A percentile compares a stretch with the other conserved stretches of the same genome.
Conservation (phyloP, 2,113 vertebrate genomes). For the Danio rerio region GRCz12tu NC_133183.1:56465501-56466000, state of each 20-base stretch:
- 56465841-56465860: constrained; percentile 37
- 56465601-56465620: constrained; percentile 29
- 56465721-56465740: constrained; percentile 50
- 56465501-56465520: not conserved
- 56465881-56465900: not conserved
- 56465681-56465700: constrained; percentile 1
- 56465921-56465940: not conserved
- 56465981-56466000: not conserved
- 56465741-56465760: constrained; percentile 58
- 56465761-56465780: constrained; percentile 42
- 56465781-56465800: constrained; percentile 37
- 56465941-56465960: not conserved
- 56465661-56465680: not conserved
- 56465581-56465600: not conserved
- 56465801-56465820: not conserved
- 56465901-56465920: constrained; percentile 7
- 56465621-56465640: not conserved
- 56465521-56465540: not conserved
- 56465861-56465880: not conserved
- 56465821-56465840: not conserved
- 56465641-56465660: not conserved
- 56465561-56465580: constrained; percentile 10
- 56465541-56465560: constrained; percentile 2
- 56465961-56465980: not conserved
- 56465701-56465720: constrained; percentile 52